Evolutionary conservation across 2,113 vertebrate species (phyloP), one percentile per base, ranked within the genome.

Genomic region (Dicerorhinus sumatrensis): DNA sequence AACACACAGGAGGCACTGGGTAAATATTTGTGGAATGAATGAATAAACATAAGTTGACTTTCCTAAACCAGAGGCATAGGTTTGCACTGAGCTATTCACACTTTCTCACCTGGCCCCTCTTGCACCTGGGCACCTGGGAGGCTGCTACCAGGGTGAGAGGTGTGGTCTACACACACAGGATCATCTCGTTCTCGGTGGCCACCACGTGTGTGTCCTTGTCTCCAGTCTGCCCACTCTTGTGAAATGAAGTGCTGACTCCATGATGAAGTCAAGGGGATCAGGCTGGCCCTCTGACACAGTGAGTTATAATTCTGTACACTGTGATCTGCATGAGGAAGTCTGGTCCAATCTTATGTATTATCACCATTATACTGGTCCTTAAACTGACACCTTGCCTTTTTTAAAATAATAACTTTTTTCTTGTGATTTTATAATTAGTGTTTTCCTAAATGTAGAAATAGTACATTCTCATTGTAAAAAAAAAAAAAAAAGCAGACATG

Each of bases 261-360:
- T 2, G 21, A 31, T 20, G 36, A 9, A 9, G 3, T 46, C 10
- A 0, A 0, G 27, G 46, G 39, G 20, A 6, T n/a, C 20, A 3
- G 39, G 21, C 46, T 46, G 70, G 31, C 12, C 4, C 72, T 72
- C 2, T 3, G 54, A 31, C 9, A 1, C 27, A 23, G 4, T 18
- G 0, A 33, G 27, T 16, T 58, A 3, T 51, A 27, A 17, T 48
- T 54, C 58, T 36, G 23, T n/a, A 1, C 4, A 0, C 17, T 2
- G 33, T 16, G 69, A 48, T 25, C 42, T 11, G 5, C n/a, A 1
- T 3, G 6, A 31, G 77, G 42, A 33, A 13, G n/a, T 23, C 70
- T 17, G 63, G 58, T 17, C 60, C 31, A 27, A 8, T 46, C 65
- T 0, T 46, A 16, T 0, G 1, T 36, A 42, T 29, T 29, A 0